phyloP scores from a whole-genome alignment of 2,797 vertebrate genomes.

The Sternotherus odoratus region DNA sequence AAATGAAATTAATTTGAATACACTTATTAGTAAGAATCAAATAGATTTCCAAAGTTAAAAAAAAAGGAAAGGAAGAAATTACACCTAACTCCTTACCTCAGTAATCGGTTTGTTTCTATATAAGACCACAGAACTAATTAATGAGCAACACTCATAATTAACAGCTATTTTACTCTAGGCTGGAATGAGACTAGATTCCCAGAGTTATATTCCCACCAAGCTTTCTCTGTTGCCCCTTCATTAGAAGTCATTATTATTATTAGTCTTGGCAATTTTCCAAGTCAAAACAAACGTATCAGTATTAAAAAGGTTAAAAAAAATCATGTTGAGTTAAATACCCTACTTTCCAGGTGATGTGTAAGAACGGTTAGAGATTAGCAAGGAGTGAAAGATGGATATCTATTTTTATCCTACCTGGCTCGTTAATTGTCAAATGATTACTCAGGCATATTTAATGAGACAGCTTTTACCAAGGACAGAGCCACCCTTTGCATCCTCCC shows the following conservation, averaged over 20 bases:
- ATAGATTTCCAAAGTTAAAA: neutral
- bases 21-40: neutral
- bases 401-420: neutral
- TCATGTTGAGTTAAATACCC: neutral
- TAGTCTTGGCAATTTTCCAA: neutral
- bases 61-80: neutral
- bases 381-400: neutral
- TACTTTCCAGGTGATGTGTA: neutral
- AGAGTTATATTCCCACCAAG: neutral
- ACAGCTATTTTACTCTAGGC: neutral
- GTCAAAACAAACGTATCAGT: neutral
- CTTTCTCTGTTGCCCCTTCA: neutral
- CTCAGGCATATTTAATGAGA: neutral
- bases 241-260: neutral
- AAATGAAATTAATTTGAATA: neutral
- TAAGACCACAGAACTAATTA: neutral
- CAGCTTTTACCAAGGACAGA: neutral
- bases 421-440: neutral
- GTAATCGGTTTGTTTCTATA: neutral
- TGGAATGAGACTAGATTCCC: neutral
- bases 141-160: neutral
- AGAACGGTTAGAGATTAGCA: neutral
- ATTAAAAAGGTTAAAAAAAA: neutral
- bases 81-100: neutral
- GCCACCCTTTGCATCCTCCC: neutral